Base-by-base conservation (phyloP, 2,888 invertebrate genomes). In the Cyclophora punctaria region DNA sequence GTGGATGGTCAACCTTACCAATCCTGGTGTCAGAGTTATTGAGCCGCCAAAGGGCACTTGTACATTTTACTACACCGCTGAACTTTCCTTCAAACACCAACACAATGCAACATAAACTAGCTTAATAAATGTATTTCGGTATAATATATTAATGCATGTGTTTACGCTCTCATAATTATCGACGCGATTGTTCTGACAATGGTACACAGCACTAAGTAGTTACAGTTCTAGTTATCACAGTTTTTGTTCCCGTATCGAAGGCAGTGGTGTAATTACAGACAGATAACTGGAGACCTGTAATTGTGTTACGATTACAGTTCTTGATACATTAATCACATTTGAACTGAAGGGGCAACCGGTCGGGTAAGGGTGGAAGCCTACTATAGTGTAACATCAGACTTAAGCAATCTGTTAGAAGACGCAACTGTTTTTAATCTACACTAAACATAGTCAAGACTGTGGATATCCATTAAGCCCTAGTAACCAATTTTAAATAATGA, bases 281-380 rank as follows among this genome's bases (percentile, higher is more conserved):
- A 57, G 48, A 41, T 53, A 57, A 56, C 55, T 49, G 46, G 53
- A 50, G 52, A 47, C 47, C 51, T 57, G 49, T 59, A 63, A 63
- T 64, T 44, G 50, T 64, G 61, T 59, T 59, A 51, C 66, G 71
- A 75, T 75, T 75, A 78, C 68, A 60, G 61, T 64, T 58, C 57
- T 59, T 59, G 64, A 72, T 67, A 64, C 70, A 78, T 78, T 72
- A 75, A 80, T 79, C 79, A 77, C 62, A 57, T 52, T 54, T 52
- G 44, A 51, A 33, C 34, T 34, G 33, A 34, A 5, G 37, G 4
- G 37, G 4, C 37, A 5, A 5, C 37, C 37, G 37, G 4, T 37
- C 37, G 37, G 20, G 20, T 20, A 20, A 20, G 20, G 20, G 20
- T 20, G 20, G 20, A 20, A 20, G 20, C 20, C 20, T 20, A 20